Evolutionary conservation across 2,888 invertebrate species (phyloP).

Genomic region (Apoda limacodes): DNA sequence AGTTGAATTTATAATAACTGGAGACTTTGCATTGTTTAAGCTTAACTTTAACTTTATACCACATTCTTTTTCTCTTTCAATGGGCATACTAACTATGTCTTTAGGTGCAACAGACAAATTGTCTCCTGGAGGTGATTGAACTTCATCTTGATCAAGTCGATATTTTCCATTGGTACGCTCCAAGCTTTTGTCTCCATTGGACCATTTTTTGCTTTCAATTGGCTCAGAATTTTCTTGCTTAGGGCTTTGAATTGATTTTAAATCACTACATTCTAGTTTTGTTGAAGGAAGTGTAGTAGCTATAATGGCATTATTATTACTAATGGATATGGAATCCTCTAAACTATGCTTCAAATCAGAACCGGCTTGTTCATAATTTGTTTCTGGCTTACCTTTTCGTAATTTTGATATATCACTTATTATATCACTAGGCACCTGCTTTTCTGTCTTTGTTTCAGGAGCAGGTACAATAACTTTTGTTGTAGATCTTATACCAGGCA

Average conservation of each 20-base stretch:
- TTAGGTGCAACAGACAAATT: constrained; percentile 26
- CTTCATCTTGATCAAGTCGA: constrained; percentile 41
- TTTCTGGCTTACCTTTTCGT: constrained; percentile 43
- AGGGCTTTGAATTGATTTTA: constrained; percentile 18
- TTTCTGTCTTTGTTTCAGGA: constrained; percentile 19
- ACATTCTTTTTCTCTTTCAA: constrained; percentile 47
- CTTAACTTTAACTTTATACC: constrained; percentile 61
- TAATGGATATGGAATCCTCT: constrained; percentile 31
- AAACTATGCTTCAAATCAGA: constrained; percentile 39
- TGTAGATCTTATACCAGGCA: constrained; percentile 31
- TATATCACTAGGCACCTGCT: constrained; percentile 26
- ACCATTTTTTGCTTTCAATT: constrained; percentile 22
- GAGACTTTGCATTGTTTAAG: constrained; percentile 59
- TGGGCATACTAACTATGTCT: constrained; percentile 26
- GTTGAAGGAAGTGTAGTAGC: constrained; percentile 23
- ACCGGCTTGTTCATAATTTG: constrained; percentile 34
- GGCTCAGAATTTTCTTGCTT: no score
- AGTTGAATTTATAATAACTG: constrained; percentile 61
- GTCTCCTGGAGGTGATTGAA: constrained; percentile 39
- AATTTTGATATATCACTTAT: no score
- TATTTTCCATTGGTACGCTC: constrained; percentile 47
- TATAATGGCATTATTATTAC: constrained; percentile 37
- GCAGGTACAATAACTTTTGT: no score
- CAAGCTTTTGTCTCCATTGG: neutral
- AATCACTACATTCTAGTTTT: neutral